A percentile compares a stretch with the other conserved stretches of the same genome.
phyloP scores from a whole-genome alignment of 2,888 invertebrate genomes.

The Conomelus anceps region DNA sequence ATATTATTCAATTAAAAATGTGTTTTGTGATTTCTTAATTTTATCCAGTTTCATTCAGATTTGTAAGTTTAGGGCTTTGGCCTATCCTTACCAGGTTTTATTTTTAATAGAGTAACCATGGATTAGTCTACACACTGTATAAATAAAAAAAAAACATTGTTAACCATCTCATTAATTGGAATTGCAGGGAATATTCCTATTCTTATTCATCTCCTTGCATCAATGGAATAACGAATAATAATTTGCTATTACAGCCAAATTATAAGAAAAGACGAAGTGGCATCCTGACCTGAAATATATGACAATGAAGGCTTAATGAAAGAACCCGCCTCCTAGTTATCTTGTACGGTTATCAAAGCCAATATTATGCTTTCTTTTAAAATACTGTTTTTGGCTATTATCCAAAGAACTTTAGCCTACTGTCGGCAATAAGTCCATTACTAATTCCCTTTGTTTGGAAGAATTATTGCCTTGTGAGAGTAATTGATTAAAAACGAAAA shows the following conservation, averaged over 20 bases:
- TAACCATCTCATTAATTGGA: too few relatives aligned
- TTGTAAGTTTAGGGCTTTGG: too few relatives aligned
- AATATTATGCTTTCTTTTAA: background rate
- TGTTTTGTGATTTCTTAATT: too few relatives aligned
- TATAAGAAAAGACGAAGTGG: background rate
- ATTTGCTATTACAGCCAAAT: background rate
- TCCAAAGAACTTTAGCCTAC: background rate
- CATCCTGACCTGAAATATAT: background rate
- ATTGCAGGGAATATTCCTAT: too few relatives aligned
- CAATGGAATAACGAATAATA: background rate
- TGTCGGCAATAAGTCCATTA: background rate
- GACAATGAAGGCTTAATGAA: background rate
- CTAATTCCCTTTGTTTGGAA: background rate
- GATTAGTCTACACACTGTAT: too few relatives aligned
- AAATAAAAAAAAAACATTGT: too few relatives aligned
- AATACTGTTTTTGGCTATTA: background rate
- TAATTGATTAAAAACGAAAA: background rate
- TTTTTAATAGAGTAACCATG: too few relatives aligned
- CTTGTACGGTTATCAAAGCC: background rate
- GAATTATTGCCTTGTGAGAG: background rate
- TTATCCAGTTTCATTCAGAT: too few relatives aligned
- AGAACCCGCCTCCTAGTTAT: background rate
- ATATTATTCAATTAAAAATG: too few relatives aligned
- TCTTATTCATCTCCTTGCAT: background rate
- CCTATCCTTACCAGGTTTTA: too few relatives aligned